Conservation (phyloP, 2,888 invertebrate species). For the Mimumesa dahlbomi region DNA sequence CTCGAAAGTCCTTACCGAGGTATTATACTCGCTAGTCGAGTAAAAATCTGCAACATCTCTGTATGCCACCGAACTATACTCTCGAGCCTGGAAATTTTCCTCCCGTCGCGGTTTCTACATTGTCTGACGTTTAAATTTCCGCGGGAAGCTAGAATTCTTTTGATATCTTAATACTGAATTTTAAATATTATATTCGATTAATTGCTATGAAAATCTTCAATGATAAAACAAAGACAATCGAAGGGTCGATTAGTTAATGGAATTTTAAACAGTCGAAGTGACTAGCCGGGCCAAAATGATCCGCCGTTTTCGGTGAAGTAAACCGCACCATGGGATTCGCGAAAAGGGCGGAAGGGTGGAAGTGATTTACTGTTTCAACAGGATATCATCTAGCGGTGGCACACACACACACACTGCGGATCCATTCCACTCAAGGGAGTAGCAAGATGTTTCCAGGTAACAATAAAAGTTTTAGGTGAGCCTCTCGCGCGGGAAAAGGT, state of each 20-base stretch:
- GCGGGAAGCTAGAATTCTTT: too few relatives aligned
- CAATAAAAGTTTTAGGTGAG: slow-evolving; percentile 38
- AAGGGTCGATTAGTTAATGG: background rate
- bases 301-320: slow-evolving; percentile 1
- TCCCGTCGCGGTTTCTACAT: too few relatives aligned
- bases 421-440: slow-evolving; percentile 9
- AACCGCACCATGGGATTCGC: background rate
- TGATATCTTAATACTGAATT: too few relatives aligned
- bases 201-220: too few relatives aligned
- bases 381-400: slow-evolving; percentile 11
- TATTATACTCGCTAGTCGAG: too few relatives aligned
- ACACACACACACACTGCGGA: background rate
- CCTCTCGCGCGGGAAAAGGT: slow-evolving; percentile 8
- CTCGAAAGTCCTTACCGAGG: too few relatives aligned
- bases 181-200: too few relatives aligned
- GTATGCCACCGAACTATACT: too few relatives aligned
- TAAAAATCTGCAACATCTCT: too few relatives aligned
- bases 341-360: background rate
- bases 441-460: slow-evolving; percentile 35
- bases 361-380: slow-evolving; percentile 37
- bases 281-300: slow-evolving; percentile 17
- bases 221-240: background rate
- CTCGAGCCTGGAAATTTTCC: too few relatives aligned
- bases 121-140: too few relatives aligned
- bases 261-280: slow-evolving; percentile 10